Conservation (phyloP, 2,888 invertebrate species). For the Drosophila differens region DNA sequence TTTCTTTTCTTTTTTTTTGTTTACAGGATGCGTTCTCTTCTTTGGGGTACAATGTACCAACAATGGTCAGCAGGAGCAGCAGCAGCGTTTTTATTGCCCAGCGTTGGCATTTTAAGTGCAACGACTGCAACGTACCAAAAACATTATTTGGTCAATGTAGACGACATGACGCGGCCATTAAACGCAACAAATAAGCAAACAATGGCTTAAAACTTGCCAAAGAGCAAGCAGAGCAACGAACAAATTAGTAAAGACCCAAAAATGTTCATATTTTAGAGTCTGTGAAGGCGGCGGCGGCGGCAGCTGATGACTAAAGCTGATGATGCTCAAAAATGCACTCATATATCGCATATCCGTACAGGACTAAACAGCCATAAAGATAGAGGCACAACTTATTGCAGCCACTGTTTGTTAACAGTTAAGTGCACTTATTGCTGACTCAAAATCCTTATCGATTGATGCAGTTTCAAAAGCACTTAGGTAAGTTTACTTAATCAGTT, state of each 20-base stretch:
- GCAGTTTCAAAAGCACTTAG: not conserved
- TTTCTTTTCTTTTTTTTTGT: conserved; percentile 10
- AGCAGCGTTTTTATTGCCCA: conserved; percentile 80
- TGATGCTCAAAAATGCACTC: not conserved
- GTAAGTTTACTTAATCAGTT: not conserved
- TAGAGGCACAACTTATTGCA: not conserved
- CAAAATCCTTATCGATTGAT: not conserved
- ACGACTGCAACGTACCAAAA: conserved; percentile 39
- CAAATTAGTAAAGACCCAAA: conserved; percentile 55
- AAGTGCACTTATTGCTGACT: conserved; percentile 1
- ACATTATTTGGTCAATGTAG: conserved; percentile 81
- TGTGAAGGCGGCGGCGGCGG: not conserved
- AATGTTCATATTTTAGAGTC: conserved; percentile 11
- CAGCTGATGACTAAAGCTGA: conserved; percentile 5
- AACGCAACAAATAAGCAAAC: conserved; percentile 80
- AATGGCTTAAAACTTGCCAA: conserved; percentile 50
- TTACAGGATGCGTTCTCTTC: conserved; percentile 55
- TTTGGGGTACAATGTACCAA: conserved; percentile 79
- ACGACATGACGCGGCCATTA: conserved; percentile 80
- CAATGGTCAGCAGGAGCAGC: conserved; percentile 69
- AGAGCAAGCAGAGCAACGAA: conserved; percentile 25
- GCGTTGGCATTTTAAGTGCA: conserved; percentile 83
- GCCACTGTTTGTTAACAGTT: not conserved
- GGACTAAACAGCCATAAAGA: not conserved
- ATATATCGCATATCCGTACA: not conserved